phyloP scores from a whole-genome alignment of 2,888 invertebrate species.

The Geotrupes spiniger region DNA sequence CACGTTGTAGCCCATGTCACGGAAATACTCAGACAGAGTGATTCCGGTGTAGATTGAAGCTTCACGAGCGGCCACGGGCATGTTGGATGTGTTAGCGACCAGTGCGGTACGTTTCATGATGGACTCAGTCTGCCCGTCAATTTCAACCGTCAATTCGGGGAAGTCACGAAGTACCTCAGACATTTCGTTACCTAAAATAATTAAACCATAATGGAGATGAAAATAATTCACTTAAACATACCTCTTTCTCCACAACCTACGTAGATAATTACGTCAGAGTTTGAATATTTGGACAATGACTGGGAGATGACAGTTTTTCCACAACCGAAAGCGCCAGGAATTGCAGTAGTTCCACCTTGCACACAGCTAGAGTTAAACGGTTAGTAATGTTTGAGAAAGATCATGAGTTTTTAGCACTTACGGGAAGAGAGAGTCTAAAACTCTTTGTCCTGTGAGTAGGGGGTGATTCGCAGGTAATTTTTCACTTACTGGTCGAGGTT shows the following conservation, averaged over 20 bases:
- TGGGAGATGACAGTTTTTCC: constrained; percentile 99
- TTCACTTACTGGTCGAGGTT: constrained; percentile 94
- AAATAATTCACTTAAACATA: constrained; percentile 20
- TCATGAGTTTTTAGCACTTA: constrained; percentile 57
- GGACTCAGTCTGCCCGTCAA: constrained; percentile 93
- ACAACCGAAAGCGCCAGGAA: constrained; percentile 99
- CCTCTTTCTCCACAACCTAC: constrained; percentile 99
- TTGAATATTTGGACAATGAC: constrained; percentile 98
- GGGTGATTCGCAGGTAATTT: constrained; percentile 99
- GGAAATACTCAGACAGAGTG: constrained; percentile 99
- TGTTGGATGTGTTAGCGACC: constrained; percentile 99
- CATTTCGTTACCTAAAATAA: constrained; percentile 86
- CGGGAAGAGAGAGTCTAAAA: constrained; percentile 98
- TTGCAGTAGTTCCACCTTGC: constrained; percentile 97
- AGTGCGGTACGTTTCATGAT: constrained; percentile 99
- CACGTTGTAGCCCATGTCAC: constrained; percentile 99
- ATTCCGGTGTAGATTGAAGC: constrained; percentile 99
- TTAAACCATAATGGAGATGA: constrained; percentile 27
- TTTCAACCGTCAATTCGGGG: constrained; percentile 96
- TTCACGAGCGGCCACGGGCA: constrained; percentile 99
- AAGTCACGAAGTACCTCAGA: constrained; percentile 98
- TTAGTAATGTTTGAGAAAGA: neutral
- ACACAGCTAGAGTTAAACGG: constrained; percentile 67
- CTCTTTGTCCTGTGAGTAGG: constrained; percentile 95
- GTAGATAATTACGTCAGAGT: constrained; percentile 98